Evolutionary conservation across 2,888 invertebrate genomes (phyloP), one percentile per base, ranked within the genome.

Genomic region (Cephus spinipes): DNA sequence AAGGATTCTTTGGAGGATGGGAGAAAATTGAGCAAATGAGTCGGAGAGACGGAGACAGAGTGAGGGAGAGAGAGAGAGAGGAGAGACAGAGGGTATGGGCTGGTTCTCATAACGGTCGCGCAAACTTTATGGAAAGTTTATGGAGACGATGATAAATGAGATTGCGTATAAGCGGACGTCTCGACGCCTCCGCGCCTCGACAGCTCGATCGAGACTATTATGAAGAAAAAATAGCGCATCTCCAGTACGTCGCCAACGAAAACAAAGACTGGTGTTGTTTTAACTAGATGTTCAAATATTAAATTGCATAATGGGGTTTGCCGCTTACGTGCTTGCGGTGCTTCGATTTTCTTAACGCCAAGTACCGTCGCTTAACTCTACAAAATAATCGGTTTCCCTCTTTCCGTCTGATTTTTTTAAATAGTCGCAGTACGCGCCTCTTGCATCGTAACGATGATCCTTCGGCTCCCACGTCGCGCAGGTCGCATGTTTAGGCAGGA

Each of bases 241-340:
- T 55, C 55, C 23, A 9, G 6, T 55, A 55, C 23, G 55, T 55
- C 55, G 55, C 23, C 6, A 23, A 23, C 9, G 55, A 55, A 55
- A 23, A 55, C 55, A 55, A 55, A 55, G 55, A 23, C 55, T 55
- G 4, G 68, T 4, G 6, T 31, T 11, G 68, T 0, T 12, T 34
- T 11, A 75, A 77, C 78, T 36, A 75, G 79, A 78, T 73, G 79
- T 78, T 55, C 81, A 79, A 82, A 81, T 80, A 78, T 81, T 81
- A 80, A 81, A 77, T 76, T 80, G 79, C 79, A 76, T 75, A 79
- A 80, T 80, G 79, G 80, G 75, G 68, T 69, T 75, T 74, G 33
- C 12, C 12, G 31, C 15, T 40, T 55, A 55, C 55, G 0, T 9
- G 23, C 55, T 55, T 3, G 55, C 55, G 55, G 40, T 6, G 40